These are phyloP conservation scores for Alectoris magna DNA, from an alignment of 2,797 vertebrate genomes.

Conservation along the genomic window DNA sequence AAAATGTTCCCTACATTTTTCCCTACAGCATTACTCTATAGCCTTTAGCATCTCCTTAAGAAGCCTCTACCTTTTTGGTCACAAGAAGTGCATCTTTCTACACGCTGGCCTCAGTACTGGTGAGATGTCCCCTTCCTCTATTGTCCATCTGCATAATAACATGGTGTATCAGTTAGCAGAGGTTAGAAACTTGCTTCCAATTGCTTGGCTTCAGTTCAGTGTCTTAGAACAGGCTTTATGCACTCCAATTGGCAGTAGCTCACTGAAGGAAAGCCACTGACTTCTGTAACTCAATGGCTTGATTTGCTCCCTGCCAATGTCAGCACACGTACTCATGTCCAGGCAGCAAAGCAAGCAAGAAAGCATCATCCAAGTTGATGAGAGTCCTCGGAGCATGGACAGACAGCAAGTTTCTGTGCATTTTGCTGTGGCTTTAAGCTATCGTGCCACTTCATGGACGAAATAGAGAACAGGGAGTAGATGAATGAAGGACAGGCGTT, in stretches of 20 bases:
- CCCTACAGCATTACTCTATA: not conserved
- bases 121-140: not conserved
- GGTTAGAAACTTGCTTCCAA: not conserved
- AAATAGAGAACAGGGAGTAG: not conserved
- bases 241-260: not conserved
- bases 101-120: not conserved
- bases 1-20: conserved; percentile 5
- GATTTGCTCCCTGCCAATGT: not conserved
- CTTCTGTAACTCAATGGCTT: not conserved
- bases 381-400: not conserved
- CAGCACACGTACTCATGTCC: not conserved
- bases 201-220: not conserved
- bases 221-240: not conserved
- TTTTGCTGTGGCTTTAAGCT: not conserved
- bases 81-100: not conserved
- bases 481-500: conserved; percentile 12
- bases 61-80: not conserved
- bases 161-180: not conserved
- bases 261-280: not conserved
- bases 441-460: rapidly evolving
- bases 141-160: not conserved
- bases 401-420: not conserved
- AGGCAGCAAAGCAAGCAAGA: not conserved
- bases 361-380: not conserved
- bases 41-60: not conserved